These are phyloP conservation scores for Heliconius ethilla DNA, from an alignment of 2,888 invertebrate genomes.

Conservation along the genomic window DNA sequence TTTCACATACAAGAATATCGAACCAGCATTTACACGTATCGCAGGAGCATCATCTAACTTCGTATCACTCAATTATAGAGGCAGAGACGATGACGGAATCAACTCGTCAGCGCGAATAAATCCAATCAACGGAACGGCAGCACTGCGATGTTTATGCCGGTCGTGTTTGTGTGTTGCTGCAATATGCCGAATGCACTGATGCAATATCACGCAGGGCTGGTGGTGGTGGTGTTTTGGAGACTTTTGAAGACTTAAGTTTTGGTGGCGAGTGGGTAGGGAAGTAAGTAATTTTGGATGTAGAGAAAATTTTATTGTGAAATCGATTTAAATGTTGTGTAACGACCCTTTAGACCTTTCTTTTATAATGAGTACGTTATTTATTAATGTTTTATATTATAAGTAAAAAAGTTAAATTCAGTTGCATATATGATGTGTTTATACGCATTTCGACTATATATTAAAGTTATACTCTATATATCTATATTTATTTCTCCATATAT, in stretches of 20 bases:
- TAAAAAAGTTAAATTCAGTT: too few relatives aligned
- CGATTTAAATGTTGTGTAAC: background rate
- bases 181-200: constrained; percentile 74
- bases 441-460: too few relatives aligned
- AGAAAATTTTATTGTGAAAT: background rate
- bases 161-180: constrained; percentile 57
- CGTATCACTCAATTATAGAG: constrained; percentile 41
- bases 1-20: background rate
- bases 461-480: too few relatives aligned
- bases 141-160: constrained; percentile 61
- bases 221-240: background rate
- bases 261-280: background rate
- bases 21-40: background rate
- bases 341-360: background rate
- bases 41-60: constrained; percentile 13
- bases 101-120: constrained; percentile 64
- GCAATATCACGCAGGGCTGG: constrained; percentile 64
- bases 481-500: too few relatives aligned
- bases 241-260: background rate
- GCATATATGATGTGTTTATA: too few relatives aligned
- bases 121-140: constrained; percentile 71
- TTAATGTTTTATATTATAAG: too few relatives aligned
- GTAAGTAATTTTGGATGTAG: background rate
- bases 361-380: background rate
- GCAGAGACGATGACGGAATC: constrained; percentile 43